Base-by-base conservation (phyloP, 2,797 vertebrate genomes). In the Podargus strigoides region DNA sequence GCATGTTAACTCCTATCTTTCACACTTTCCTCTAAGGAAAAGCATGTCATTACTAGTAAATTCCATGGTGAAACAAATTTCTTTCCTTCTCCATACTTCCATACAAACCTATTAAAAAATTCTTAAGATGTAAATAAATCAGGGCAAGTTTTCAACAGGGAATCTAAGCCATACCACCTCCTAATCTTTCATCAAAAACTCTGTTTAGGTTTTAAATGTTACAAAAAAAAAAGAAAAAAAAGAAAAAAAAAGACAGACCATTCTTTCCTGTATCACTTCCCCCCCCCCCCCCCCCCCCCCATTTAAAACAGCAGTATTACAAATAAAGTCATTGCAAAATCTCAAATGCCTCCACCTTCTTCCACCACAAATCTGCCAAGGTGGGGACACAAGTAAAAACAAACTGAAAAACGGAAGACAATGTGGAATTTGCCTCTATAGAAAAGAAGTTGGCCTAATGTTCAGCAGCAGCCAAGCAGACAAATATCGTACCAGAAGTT, bases 341-440 rank as follows among this genome's bases (percentile, higher is more conserved):
- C n/a, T 79, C 26, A 92, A 88, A 93, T n/a, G 20, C 18, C 59
- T 93, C 55, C n/a, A 52, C 10, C 13, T 68, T 88, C 49, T 83
- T 55, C 36, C 12, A 77, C 14, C 13, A 20, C 55, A 87, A 87
- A 83, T 1, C 26, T 2, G 1, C 13, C 11, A 72, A 81, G 72
- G 41, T 4, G 18, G 44, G 23, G n/a, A 87, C 47, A 73, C 12
- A 44, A 72, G 23, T 44, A 1, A 79, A 92, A 93, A 78, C 50
- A 95, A 94, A 62, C 20, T 56, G 36, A 91, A 68, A 95, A 94
- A 62, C 20, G 52, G 36, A 91, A 68, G 23, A 86, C n/a, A 68
- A 69, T 8, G 18, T 20, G 7, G n/a, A 89, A 80, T 79, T 77
- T 77, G 41, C 22, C 34, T 64, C 46, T 44, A 16, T 4, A 59